Base-by-base conservation (phyloP, 1,140 invertebrate species). In the Ephestia elutella region DNA sequence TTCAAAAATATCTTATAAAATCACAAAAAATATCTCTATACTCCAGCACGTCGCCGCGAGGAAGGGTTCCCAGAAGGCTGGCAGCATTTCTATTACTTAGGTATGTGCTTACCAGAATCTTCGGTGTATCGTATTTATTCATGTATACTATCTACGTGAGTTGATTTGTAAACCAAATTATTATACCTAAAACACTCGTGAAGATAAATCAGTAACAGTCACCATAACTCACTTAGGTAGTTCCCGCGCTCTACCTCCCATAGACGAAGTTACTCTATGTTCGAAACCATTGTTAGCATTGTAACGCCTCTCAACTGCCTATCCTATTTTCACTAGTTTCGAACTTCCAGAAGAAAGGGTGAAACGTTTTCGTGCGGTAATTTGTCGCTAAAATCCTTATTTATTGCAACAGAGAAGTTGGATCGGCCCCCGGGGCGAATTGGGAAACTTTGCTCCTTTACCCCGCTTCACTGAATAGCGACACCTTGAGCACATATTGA, bases 351-450 rank as follows among this genome's bases (percentile, higher is more conserved):
- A 68, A 70, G 70, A 71, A 75, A 80, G 75, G 77, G 80, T 77
- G 71, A 80, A 73, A 80, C 71, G 70, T 74, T 78, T 82, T 80
- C 72, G 72, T 74, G 73, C 73, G 80, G 80, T 83, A 84, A 86
- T 86, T 84, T 86, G 80, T 86, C 81, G 81, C 77, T 82, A 84
- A 86, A 84, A 86, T 86, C 81, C 81, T 86, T 83, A 86, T 84
- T 86, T 86, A 86, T 82, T 83, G 81, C 81, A 82, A 83, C 73
- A 75, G 74, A 73, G 80, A 83, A 82, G 71, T 84, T 83, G 80
- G 76, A 84, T 82, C 80, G 80, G 77, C 73, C 80, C 75, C 81
- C 75, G 70, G 80, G 78, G 81, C 69, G 71, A 82, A 75, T 75
- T 78, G 76, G 69, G 56, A 80, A 86, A 84, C 69, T 86, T 82